Evolutionary conservation across 2,113 vertebrate species (phyloP).

Genomic region (Sander lucioperca): DNA sequence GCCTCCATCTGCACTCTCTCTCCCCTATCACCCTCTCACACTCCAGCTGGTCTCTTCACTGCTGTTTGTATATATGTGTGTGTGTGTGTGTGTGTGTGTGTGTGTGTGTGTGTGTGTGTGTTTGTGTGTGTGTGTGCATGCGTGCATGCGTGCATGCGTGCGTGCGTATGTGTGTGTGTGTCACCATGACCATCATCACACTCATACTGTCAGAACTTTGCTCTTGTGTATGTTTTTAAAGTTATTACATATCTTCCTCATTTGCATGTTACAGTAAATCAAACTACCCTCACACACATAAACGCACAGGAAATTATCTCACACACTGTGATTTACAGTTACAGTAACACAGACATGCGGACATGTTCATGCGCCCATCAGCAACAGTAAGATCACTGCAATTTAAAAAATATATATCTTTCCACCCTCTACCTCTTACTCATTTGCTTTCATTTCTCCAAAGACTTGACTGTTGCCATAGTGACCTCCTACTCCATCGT

Average conservation of each 20-base stretch:
- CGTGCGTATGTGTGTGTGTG: too few species aligned
- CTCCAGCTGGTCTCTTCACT: slow-evolving; percentile 37
- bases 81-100: slow-evolving; percentile 3
- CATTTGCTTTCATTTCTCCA: slow-evolving; percentile 20
- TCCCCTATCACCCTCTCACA: slow-evolving; percentile 18
- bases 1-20: slow-evolving; percentile 68
- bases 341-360: not conserved
- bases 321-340: not conserved
- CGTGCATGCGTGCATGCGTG: too few species aligned
- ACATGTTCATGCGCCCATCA: not conserved
- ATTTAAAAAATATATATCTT: not conserved
- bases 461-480: slow-evolving; percentile 50
- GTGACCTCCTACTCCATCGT: slow-evolving; percentile 27
- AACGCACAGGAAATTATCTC: not conserved
- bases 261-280: not conserved
- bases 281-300: not conserved
- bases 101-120: not conserved
- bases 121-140: not conserved
- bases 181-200: not conserved
- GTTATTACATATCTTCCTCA: not conserved
- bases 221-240: not conserved
- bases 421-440: slow-evolving; percentile 3
- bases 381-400: not conserved
- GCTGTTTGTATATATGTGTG: not conserved
- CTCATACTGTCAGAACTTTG: not conserved